Percentiles rank a stretch among this genome's conserved stretches.
phyloP scores from a whole-genome alignment of 2,888 invertebrate species.

The Drosophila barbarae region DNA sequence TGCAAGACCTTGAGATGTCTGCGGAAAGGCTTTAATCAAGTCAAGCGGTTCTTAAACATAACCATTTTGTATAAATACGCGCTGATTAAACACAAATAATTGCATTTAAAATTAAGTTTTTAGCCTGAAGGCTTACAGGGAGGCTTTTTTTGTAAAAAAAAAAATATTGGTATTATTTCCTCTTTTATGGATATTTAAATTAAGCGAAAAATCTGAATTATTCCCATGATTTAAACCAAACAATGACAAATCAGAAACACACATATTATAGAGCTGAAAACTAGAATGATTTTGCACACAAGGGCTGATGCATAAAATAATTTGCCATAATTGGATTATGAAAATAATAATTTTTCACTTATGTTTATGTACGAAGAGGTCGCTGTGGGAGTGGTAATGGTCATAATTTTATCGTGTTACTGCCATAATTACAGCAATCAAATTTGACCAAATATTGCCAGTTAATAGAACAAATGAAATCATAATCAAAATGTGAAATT shows the following conservation, averaged over 20 bases:
- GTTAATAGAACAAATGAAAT: slow-evolving; percentile 33
- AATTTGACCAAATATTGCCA: slow-evolving; percentile 14
- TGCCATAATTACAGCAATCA: slow-evolving; percentile 34
- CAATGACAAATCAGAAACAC: slow-evolving; percentile 13
- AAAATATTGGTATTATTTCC: slow-evolving; percentile 2
- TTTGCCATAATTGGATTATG: slow-evolving; percentile 36
- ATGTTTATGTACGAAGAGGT: slow-evolving; percentile 7
- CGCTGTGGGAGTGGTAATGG: slow-evolving; percentile 1
- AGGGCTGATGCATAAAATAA: slow-evolving; percentile 20
- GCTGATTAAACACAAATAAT: slow-evolving; percentile 20
- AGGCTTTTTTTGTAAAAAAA: not conserved
- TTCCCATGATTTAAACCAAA: slow-evolving; percentile 9
- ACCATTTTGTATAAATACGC: slow-evolving; percentile 6
- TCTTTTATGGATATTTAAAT: slow-evolving; percentile 19
- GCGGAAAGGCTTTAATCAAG: slow-evolving; percentile 11
- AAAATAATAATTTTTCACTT: slow-evolving; percentile 37
- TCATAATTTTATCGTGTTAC: slow-evolving; percentile 32
- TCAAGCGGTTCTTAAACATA: slow-evolving; percentile 6
- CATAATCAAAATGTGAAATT: slow-evolving; percentile 24
- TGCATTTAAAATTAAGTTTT: slow-evolving; percentile 5
- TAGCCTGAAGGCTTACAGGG: too few relatives aligned
- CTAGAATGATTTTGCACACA: slow-evolving; percentile 18
- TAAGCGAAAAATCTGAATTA: slow-evolving; percentile 15
- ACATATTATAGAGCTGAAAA: slow-evolving; percentile 2
- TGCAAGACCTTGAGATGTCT: slow-evolving; percentile 22